Percentiles rank a stretch among this genome's conserved stretches.
Evolutionary conservation across 2,113 vertebrate species (phyloP).

Genomic region (Malurus alboscapulatus): DNA sequence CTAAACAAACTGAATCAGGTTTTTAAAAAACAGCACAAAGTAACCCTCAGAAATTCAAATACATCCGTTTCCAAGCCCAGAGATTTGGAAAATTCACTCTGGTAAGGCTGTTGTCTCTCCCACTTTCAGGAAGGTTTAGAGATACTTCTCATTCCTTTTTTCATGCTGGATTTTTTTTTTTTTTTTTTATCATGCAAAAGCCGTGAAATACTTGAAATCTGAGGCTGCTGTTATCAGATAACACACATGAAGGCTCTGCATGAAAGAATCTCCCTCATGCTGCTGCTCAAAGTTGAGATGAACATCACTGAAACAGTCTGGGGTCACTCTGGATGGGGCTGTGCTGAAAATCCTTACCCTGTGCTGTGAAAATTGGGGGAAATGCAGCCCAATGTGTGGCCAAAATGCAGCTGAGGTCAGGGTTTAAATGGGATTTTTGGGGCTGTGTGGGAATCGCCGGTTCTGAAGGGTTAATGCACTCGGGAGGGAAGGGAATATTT

Average conservation of each 20-base stretch:
- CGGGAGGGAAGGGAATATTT: neutral
- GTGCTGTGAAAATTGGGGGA: neutral
- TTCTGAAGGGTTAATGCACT: neutral
- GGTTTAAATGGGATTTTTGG: neutral
- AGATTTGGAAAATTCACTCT: neutral
- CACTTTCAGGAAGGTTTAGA: neutral
- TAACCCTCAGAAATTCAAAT: neutral
- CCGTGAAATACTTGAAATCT: slow-evolving; percentile 5
- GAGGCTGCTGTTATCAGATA: neutral
- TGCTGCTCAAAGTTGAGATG: neutral
- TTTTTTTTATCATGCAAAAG: neutral
- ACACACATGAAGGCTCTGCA: accelerated
- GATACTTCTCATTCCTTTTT: neutral
- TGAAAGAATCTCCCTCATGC: neutral
- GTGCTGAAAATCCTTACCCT: neutral
- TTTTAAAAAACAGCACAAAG: neutral
- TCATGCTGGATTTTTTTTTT: neutral
- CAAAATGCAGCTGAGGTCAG: neutral
- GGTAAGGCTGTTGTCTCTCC: neutral
- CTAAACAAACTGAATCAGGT: neutral
- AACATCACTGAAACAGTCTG: neutral
- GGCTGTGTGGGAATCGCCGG: neutral
- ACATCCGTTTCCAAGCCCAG: neutral
- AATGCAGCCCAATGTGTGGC: accelerated
- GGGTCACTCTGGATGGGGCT: neutral